phyloP scores from a whole-genome alignment of 2,888 invertebrate genomes.

The Platycheirus rosarum region DNA sequence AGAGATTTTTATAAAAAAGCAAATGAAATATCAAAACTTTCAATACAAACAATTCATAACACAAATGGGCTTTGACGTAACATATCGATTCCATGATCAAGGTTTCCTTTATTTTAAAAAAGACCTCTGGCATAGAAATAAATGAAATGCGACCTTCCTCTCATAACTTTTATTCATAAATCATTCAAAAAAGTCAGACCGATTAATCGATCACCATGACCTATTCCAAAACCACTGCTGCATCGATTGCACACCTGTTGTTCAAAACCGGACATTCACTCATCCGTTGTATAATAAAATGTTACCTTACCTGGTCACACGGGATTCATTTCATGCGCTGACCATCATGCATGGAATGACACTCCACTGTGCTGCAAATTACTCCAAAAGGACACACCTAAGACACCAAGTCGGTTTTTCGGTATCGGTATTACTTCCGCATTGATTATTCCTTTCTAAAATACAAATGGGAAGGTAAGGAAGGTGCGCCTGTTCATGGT shows the following conservation, averaged over 20 bases:
- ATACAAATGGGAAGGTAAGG: not conserved
- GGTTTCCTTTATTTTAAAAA: not conserved
- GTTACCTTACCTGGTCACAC: slow-evolving; percentile 48
- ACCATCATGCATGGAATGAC: slow-evolving; percentile 55
- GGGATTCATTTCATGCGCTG: slow-evolving; percentile 45
- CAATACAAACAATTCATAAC: no score
- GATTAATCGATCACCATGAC: slow-evolving; percentile 59
- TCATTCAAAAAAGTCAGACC: slow-evolving; percentile 46
- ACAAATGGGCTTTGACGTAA: no score
- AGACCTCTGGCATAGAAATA: slow-evolving; percentile 1
- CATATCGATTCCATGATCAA: not conserved
- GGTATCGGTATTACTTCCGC: slow-evolving; percentile 24
- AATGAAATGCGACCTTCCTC: slow-evolving; percentile 45
- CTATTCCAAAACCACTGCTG: slow-evolving; percentile 43
- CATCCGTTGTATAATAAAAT: slow-evolving; percentile 34
- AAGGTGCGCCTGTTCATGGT: slow-evolving; percentile 7
- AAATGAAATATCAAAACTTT: no score
- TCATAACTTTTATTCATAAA: slow-evolving; percentile 34
- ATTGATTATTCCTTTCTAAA: slow-evolving; percentile 10
- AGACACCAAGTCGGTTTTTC: no score
- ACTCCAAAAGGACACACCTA: slow-evolving; percentile 41
- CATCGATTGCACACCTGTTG: slow-evolving; percentile 64
- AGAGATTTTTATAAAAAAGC: no score
- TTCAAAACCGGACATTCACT: slow-evolving; percentile 69
- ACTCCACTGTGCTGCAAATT: slow-evolving; percentile 24